Base-by-base conservation (phyloP, 2,888 invertebrate genomes). In the Achlya flavicornis region DNA sequence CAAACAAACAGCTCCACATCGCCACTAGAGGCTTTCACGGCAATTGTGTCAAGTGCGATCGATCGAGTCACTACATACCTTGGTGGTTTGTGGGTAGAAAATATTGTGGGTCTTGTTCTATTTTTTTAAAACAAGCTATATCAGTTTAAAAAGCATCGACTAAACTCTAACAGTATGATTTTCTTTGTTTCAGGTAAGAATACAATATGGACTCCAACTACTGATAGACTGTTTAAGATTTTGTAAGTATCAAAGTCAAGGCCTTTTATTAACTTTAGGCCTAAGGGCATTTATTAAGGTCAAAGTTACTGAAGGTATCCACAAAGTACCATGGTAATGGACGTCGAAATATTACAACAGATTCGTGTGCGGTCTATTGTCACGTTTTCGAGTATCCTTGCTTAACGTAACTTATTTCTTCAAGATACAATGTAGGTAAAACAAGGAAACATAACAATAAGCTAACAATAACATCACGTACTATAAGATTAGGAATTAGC, bases 31-130 rank as follows among this genome's bases (percentile, higher is more conserved):
- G 38, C 76, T 75, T 75, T 75, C 75, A 73, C 68, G 69, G 69
- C 70, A 75, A 76, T 69, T 73, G 76, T 76, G 76, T 76, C 76
- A 76, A 76, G 75, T 59, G 76, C 70, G 71, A 74, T 76, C 76
- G 75, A 71, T 71, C 59, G 64, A 72, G 69, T 68, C 65, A 63
- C 74, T 65, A n/a, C 35, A 1, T 35, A 35, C 35, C 14, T 4
- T 14, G 14, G 0, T 5, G n/a, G 5, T 46, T 6, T n/a, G 14
- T 46, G n/a, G 10, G 10, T 46, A 46, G 46, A 46, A 46, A 41
- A 38, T 10, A 38, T 3, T 4, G 41, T 1, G 0, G 12, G 6
- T 26, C 2, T 26, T 26, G 26, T 26, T 26, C 7, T 6, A 12
- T 11, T 41, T 41, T 41, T 12, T 41, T 41, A 12, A 4, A 35